Percentiles rank a stretch among this genome's conserved stretches.
phyloP scores from a whole-genome alignment of 2,797 vertebrate genomes.

The Acridotheres tristis region DNA sequence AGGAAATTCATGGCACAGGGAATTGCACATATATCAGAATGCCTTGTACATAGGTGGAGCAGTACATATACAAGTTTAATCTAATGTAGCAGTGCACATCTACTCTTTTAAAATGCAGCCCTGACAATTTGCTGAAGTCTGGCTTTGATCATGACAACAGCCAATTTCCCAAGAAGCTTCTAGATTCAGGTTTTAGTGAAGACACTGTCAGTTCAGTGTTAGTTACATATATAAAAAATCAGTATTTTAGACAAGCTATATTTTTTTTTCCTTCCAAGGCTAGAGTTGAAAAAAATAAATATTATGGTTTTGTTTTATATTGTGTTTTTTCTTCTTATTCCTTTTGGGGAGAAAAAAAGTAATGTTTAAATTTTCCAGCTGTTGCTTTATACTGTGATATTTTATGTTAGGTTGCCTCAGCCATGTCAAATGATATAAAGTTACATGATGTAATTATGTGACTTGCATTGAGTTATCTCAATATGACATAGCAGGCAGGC shows the following conservation, averaged over 20 bases:
- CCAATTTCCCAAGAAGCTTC: neutral
- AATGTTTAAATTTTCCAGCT: constrained; percentile 72
- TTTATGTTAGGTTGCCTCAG: constrained; percentile 65
- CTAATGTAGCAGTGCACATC: neutral
- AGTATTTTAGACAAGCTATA: neutral
- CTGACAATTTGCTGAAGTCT: neutral
- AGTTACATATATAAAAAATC: constrained; percentile 40
- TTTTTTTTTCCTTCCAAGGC: neutral
- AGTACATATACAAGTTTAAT: neutral
- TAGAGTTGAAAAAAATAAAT: constrained; percentile 47
- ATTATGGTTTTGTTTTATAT: neutral
- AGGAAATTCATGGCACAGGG: neutral
- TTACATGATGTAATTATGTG: constrained; percentile 50
- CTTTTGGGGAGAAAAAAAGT: neutral
- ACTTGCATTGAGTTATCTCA: constrained; percentile 61
- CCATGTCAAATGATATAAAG: constrained; percentile 63
- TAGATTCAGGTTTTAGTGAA: neutral
- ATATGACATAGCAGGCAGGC: constrained; percentile 35
- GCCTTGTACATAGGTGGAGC: neutral
- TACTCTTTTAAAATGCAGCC: neutral
- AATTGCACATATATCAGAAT: neutral
- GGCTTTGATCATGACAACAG: neutral
- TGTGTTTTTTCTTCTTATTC: neutral
- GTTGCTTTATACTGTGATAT: constrained; percentile 58
- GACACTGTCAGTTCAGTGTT: neutral